phyloP scores from a whole-genome alignment of 2,113 vertebrate species.

The Galeopterus variegatus region DNA sequence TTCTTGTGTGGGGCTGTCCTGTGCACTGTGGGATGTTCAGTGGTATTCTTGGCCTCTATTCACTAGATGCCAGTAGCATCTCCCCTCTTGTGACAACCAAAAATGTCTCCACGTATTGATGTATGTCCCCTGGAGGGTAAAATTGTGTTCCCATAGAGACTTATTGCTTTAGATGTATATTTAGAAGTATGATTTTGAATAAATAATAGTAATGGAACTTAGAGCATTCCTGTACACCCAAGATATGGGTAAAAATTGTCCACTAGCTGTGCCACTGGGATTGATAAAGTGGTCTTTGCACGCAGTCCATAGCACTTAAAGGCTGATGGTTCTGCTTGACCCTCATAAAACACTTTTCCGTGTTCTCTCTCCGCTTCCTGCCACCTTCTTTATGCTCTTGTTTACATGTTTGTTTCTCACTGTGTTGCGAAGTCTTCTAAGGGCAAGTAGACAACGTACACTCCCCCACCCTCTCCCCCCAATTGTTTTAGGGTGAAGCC shows the following conservation, averaged over 20 bases:
- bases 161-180: background rate
- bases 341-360: background rate
- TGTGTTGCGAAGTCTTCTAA: background rate
- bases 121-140: background rate
- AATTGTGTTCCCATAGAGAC: background rate
- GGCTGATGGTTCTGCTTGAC: background rate
- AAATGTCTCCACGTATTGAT: background rate
- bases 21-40: background rate
- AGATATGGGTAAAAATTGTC: background rate
- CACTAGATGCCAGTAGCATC: background rate
- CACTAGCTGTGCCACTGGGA: background rate
- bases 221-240: background rate
- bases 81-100: background rate
- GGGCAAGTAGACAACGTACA: background rate
- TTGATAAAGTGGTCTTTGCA: background rate
- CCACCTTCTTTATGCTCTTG: background rate
- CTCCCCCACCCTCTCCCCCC: rapidly evolving
- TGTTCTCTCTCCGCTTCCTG: background rate
- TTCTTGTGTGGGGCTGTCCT: background rate
- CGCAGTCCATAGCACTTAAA: background rate
- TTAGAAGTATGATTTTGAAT: slow-evolving; percentile 15
- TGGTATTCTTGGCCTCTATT: background rate
- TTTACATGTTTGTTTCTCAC: background rate
- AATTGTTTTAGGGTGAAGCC: slow-evolving; percentile 20
- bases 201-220: background rate